Evolutionary conservation across 2,797 vertebrate genomes (phyloP).

Genomic region (Erpetoichthys calabaricus): DNA sequence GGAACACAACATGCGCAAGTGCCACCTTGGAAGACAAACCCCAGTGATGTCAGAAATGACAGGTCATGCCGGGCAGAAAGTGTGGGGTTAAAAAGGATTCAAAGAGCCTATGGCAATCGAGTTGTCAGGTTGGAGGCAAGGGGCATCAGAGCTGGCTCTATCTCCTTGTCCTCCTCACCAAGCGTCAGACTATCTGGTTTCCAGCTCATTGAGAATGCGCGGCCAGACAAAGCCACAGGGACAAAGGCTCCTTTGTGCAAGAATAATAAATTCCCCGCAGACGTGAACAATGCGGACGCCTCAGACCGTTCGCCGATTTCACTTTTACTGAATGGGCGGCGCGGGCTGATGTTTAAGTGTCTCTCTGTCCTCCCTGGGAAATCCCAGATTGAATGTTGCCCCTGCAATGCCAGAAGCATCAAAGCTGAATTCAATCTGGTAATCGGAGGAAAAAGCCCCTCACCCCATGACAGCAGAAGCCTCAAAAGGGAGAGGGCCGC

Average conservation of each 20-base stretch:
- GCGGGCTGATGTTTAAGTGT: conserved; percentile 10
- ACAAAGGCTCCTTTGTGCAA: conserved; percentile 45
- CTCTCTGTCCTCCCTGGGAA: neutral
- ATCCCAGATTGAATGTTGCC: neutral
- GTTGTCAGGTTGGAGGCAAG: too few relatives aligned
- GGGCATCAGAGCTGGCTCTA: too few relatives aligned
- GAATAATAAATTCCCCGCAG: conserved; percentile 28
- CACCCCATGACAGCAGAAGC: too few relatives aligned
- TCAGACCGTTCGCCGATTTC: conserved; percentile 32
- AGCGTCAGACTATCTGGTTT: conserved; percentile 30
- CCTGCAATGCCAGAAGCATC: neutral
- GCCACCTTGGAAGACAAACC: too few relatives aligned
- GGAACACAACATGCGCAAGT: too few relatives aligned
- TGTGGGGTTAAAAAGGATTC: too few relatives aligned
- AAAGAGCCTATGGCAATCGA: too few relatives aligned
- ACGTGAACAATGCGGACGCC: conserved; percentile 31
- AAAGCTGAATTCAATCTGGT: too few relatives aligned
- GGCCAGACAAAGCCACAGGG: conserved; percentile 19
- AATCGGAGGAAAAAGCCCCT: too few relatives aligned
- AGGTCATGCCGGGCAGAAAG: too few relatives aligned
- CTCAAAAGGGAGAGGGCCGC: too few relatives aligned
- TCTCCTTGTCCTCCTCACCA: conserved; percentile 13
- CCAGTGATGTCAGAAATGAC: too few relatives aligned
- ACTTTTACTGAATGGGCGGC: conserved; percentile 33
- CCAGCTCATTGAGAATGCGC: conserved; percentile 29